A percentile compares a stretch with the other conserved stretches of the same genome.
These are phyloP conservation scores for Sipunculus nudus DNA, from an alignment of 2,888 invertebrate species.

Conservation along the genomic window DNA sequence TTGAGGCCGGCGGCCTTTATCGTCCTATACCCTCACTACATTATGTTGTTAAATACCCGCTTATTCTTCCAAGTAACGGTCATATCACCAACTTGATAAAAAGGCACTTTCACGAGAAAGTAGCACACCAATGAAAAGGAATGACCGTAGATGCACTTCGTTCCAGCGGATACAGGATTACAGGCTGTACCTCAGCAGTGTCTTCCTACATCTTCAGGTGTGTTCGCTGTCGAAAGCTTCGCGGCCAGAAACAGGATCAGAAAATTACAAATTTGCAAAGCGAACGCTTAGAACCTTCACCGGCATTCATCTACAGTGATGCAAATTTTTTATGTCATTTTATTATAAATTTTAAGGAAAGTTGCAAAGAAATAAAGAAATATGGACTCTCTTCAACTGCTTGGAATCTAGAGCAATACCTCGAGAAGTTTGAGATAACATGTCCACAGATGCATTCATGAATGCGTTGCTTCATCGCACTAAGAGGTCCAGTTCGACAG, in stretches of 20 bases:
- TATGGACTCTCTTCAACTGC: slow-evolving; percentile 47
- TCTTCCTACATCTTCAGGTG: slow-evolving; percentile 9
- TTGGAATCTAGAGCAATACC: slow-evolving; percentile 42
- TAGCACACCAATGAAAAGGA: slow-evolving; percentile 36
- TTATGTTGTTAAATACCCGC: slow-evolving; percentile 17
- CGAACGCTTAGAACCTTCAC: slow-evolving; percentile 35
- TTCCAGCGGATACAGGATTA: slow-evolving; percentile 29
- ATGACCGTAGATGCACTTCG: slow-evolving; percentile 37
- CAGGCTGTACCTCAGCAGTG: slow-evolving; percentile 9
- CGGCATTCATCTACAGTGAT: slow-evolving; percentile 42
- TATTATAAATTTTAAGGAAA: slow-evolving; percentile 37
- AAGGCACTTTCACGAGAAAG: slow-evolving; percentile 34
- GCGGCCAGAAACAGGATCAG: slow-evolving; percentile 8
- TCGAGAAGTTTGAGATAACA: slow-evolving; percentile 40
- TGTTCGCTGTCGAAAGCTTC: slow-evolving; percentile 16
- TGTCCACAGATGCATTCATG: slow-evolving; percentile 44
- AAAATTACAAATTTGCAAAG: slow-evolving; percentile 36
- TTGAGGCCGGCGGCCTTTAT: background rate
- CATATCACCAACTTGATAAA: slow-evolving; percentile 22
- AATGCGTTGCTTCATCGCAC: slow-evolving; percentile 42
- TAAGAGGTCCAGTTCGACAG: slow-evolving; percentile 35
- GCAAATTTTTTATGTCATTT: slow-evolving; percentile 48
- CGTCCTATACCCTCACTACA: background rate
- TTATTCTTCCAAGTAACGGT: slow-evolving; percentile 13
- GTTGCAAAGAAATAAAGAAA: slow-evolving; percentile 43